Percentiles rank a stretch among this genome's conserved stretches.
Conservation (phyloP, 2,888 invertebrate species). For the Drosophila falleni region DNA sequence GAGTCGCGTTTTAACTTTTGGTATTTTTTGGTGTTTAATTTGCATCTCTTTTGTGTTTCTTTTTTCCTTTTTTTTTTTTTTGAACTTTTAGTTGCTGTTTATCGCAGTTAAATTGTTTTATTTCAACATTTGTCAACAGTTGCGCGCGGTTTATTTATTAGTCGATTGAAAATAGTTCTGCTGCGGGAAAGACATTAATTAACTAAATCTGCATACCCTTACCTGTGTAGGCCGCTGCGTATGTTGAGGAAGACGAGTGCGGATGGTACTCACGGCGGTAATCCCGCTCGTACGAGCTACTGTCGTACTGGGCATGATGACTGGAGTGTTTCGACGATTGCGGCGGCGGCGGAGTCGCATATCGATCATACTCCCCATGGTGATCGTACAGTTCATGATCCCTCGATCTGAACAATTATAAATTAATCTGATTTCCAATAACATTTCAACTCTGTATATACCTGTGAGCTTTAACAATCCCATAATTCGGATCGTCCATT, state of each 20-base stretch:
- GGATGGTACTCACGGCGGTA: slow-evolving; percentile 84
- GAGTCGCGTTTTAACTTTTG: slow-evolving; percentile 58
- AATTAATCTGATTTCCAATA: neutral
- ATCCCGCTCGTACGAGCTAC: slow-evolving; percentile 84
- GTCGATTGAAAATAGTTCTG: slow-evolving; percentile 52
- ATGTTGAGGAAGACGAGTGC: slow-evolving; percentile 83
- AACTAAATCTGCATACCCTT: slow-evolving; percentile 57
- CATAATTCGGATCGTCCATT: slow-evolving; percentile 91
- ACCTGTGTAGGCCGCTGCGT: slow-evolving; percentile 83
- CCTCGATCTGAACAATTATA: slow-evolving; percentile 68
- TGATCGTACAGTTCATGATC: slow-evolving; percentile 85
- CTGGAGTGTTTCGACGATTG: slow-evolving; percentile 83
- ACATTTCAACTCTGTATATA: slow-evolving; percentile 21
- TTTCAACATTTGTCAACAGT: slow-evolving; percentile 38
- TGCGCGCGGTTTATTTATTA: slow-evolving; percentile 62
- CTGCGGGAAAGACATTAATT: slow-evolving; percentile 64
- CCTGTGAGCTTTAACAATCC: slow-evolving; percentile 86
- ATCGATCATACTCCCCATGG: slow-evolving; percentile 83
- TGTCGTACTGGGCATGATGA: slow-evolving; percentile 83
- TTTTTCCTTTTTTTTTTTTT: slow-evolving; percentile 16
- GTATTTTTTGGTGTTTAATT: slow-evolving; percentile 48
- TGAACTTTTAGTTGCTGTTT: slow-evolving; percentile 36
- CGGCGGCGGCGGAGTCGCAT: slow-evolving; percentile 83
- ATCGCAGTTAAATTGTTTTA: slow-evolving; percentile 44
- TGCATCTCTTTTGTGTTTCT: slow-evolving; percentile 31